Evolutionary conservation across 2,797 vertebrate species (phyloP).

Genomic region (Falco concolor): DNA sequence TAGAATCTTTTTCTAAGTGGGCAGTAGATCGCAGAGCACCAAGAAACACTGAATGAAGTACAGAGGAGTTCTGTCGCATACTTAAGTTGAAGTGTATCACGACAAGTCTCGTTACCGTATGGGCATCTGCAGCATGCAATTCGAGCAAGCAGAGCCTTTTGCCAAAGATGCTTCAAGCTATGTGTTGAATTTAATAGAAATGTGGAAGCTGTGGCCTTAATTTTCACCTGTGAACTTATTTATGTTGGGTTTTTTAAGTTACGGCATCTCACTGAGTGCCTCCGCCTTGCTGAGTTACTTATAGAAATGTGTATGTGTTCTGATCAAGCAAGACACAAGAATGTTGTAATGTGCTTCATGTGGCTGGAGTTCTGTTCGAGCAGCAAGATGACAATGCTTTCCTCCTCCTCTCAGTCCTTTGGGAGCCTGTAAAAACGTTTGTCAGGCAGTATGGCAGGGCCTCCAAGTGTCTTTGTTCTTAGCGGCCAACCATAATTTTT

Average conservation of each 20-base stretch:
- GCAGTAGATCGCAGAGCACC: constrained; percentile 40
- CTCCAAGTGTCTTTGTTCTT: not conserved
- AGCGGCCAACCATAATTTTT: not conserved
- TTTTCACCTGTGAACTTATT: not conserved
- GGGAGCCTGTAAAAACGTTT: not conserved
- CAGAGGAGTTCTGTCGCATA: constrained; percentile 22
- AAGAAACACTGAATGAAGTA: not conserved
- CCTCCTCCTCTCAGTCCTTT: not conserved
- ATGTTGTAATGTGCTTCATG: not conserved
- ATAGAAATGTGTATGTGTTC: not conserved
- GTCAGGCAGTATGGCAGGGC: not conserved
- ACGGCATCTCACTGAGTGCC: not conserved
- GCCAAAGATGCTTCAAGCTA: not conserved
- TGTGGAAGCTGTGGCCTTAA: not conserved
- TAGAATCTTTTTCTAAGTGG: constrained; percentile 1
- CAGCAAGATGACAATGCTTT: not conserved
- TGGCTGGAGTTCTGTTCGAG: not conserved
- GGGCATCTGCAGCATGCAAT: not conserved
- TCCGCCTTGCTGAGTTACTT: not conserved
- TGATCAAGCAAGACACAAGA: not conserved
- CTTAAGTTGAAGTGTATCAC: not conserved
- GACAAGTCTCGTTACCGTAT: not conserved
- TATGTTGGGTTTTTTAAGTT: not conserved
- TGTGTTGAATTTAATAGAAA: not conserved
- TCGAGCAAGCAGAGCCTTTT: not conserved